phyloP scores from a whole-genome alignment of 1,140 invertebrate genomes.

The Heterodera schachtii region DNA sequence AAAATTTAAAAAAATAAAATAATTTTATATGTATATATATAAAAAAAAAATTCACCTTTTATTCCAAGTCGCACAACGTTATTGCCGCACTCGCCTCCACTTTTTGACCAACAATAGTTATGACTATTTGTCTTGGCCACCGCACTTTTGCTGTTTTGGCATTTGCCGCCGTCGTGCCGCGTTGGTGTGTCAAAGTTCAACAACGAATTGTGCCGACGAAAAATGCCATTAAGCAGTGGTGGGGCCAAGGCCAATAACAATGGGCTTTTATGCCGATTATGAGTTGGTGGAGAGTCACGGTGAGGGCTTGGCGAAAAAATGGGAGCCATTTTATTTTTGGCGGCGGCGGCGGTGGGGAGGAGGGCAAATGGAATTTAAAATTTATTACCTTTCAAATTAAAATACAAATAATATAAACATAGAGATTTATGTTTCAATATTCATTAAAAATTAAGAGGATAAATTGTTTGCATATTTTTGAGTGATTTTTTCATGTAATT shows the following conservation, averaged over 20 bases:
- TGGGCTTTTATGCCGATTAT: neutral
- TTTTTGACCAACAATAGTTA: neutral
- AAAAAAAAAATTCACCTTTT: neutral
- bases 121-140: neutral
- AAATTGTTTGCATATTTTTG: too few relatives aligned
- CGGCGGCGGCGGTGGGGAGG: too few relatives aligned
- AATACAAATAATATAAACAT: too few relatives aligned
- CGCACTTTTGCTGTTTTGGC: too few relatives aligned
- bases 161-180: too few relatives aligned
- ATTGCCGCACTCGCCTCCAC: neutral
- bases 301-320: neutral
- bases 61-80: neutral
- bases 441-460: too few relatives aligned
- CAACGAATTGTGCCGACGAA: neutral
- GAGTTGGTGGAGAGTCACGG: neutral
- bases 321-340: neutral
- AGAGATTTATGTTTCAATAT: too few relatives aligned
- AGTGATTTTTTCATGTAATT: too few relatives aligned
- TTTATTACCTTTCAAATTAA: too few relatives aligned
- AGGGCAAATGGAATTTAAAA: too few relatives aligned
- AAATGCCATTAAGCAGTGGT: neutral
- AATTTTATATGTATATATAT: too few relatives aligned
- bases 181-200: neutral
- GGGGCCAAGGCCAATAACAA: neutral
- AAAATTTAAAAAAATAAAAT: too few relatives aligned